Evolutionary conservation across 2,113 vertebrate genomes (phyloP).

Genomic region (Artemisiospiza belli): DNA sequence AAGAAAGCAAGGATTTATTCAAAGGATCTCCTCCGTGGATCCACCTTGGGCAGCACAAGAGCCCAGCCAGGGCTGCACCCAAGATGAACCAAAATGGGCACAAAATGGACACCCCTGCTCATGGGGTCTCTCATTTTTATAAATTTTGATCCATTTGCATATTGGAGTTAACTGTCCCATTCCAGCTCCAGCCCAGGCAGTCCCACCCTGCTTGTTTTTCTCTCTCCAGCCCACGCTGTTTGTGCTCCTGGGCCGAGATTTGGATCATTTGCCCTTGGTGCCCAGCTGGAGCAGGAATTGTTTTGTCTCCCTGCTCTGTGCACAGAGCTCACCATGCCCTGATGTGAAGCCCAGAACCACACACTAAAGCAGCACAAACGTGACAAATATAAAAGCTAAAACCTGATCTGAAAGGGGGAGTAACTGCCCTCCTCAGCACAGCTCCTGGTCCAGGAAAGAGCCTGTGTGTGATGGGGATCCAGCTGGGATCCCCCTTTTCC

Average conservation of each 20-base stretch:
- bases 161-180: fast-evolving
- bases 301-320: too few species aligned
- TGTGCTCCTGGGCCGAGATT: neutral
- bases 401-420: neutral
- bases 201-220: neutral
- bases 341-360: fast-evolving
- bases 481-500: neutral
- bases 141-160: neutral
- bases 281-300: neutral
- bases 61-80: neutral
- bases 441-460: neutral
- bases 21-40: neutral
- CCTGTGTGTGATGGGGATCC: neutral
- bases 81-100: neutral
- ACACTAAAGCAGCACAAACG: neutral
- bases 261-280: neutral
- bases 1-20: neutral
- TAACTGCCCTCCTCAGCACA: neutral
- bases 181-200: fast-evolving
- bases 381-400: neutral
- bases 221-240: fast-evolving
- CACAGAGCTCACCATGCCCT: too few species aligned
- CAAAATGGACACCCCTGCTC: fast-evolving
- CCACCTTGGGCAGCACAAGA: neutral
- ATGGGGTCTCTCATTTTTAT: fast-evolving